A percentile compares a stretch with the other conserved stretches of the same genome.
These are phyloP conservation scores for Seira ritae DNA, from an alignment of 2,888 invertebrate genomes.

Conservation along the genomic window DNA sequence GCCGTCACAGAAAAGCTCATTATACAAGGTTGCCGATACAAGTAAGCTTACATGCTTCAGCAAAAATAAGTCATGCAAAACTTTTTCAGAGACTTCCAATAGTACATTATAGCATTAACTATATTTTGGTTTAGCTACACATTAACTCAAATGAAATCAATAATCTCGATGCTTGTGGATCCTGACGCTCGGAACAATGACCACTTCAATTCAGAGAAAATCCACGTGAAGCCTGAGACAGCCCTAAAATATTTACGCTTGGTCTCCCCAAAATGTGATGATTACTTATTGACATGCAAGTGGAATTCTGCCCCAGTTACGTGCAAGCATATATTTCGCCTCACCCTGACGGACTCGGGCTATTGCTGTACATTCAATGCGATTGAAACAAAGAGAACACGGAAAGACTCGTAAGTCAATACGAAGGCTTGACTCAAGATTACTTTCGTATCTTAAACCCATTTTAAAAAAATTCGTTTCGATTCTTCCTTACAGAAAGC, in stretches of 20 bases:
- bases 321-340: slow-evolving; percentile 60
- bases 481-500: slow-evolving; percentile 43
- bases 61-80: too few relatives aligned
- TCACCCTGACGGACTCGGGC: slow-evolving; percentile 70
- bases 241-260: slow-evolving; percentile 69
- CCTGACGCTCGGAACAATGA: slow-evolving; percentile 68
- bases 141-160: slow-evolving; percentile 68
- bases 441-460: too few relatives aligned
- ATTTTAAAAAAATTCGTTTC: too few relatives aligned
- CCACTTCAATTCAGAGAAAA: slow-evolving; percentile 53
- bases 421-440: background rate
- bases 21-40: slow-evolving; percentile 67
- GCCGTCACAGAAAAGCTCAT: slow-evolving; percentile 65
- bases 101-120: too few relatives aligned
- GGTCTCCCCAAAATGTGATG: slow-evolving; percentile 71
- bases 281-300: slow-evolving; percentile 67
- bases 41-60: slow-evolving; percentile 43
- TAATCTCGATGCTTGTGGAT: slow-evolving; percentile 69
- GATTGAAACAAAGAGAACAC: slow-evolving; percentile 62
- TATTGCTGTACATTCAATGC: slow-evolving; percentile 73
- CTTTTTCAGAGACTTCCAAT: too few relatives aligned
- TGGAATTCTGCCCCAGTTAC: slow-evolving; percentile 66
- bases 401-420: slow-evolving; percentile 63
- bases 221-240: slow-evolving; percentile 57
- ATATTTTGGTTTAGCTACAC: slow-evolving; percentile 63